Conservation (phyloP, 2,888 invertebrate genomes). For the Hirtodrosophila confusa region DNA sequence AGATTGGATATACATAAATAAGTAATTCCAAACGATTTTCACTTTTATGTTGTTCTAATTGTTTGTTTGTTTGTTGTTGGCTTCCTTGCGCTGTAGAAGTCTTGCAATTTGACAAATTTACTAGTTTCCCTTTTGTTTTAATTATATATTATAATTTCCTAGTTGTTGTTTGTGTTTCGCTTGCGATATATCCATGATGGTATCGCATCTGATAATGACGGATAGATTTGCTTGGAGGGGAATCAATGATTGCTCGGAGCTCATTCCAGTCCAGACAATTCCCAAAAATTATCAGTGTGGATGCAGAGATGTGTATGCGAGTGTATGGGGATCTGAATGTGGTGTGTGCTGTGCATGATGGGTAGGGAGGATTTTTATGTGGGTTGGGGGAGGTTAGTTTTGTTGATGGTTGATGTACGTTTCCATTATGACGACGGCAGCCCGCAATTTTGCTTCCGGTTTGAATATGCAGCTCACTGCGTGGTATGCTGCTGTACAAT, state of each 20-base stretch:
- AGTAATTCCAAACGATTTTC: constrained; percentile 33
- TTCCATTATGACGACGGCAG: constrained; percentile 25
- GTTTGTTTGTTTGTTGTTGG: constrained; percentile 24
- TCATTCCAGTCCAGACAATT: constrained; percentile 13
- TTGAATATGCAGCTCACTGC: constrained; percentile 65
- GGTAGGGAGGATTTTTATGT: constrained; percentile 3
- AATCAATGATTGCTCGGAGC: constrained; percentile 25
- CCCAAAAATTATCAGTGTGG: constrained; percentile 17
- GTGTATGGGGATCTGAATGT: constrained; percentile 27
- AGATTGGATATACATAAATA: constrained; percentile 36
- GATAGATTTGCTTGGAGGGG: constrained; percentile 37
- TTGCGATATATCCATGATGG: constrained; percentile 29
- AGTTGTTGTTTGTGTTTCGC: constrained; percentile 59
- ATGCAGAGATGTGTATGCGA: constrained; percentile 13
- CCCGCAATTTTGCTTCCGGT: constrained; percentile 24
- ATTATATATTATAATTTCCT: constrained; percentile 76
- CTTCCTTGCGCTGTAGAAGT: constrained; percentile 57
- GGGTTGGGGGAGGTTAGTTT: constrained; percentile 7
- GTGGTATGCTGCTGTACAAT: constrained; percentile 83
- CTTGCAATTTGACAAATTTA: constrained; percentile 66
- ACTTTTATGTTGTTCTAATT: constrained; percentile 28
- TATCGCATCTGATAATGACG: constrained; percentile 31
- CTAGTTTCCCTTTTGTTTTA: constrained; percentile 65
- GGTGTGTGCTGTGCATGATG: constrained; percentile 3
- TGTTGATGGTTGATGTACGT: constrained; percentile 22